Evolutionary conservation across 1,140 invertebrate species (phyloP).

Genomic region (Bombus superbus): DNA sequence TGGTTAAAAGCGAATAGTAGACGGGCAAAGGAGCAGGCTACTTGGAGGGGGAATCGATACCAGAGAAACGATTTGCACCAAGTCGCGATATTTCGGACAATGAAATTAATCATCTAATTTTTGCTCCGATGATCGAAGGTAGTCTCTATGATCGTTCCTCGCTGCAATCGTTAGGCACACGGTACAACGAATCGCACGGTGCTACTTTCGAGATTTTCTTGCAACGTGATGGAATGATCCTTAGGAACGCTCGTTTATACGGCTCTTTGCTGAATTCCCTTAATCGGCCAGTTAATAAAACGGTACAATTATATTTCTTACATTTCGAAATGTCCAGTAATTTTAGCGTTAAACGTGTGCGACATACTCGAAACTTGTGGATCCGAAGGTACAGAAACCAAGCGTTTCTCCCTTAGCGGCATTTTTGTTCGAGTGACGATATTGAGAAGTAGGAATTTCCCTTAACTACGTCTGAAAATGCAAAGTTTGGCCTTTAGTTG

Average conservation of each 20-base stretch:
- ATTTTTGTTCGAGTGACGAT: neutral
- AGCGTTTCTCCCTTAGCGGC: neutral
- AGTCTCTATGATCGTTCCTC: neutral
- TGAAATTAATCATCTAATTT: neutral
- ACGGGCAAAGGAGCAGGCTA: neutral
- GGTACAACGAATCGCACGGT: neutral
- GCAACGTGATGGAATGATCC: neutral
- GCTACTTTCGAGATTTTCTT: constrained; percentile 5
- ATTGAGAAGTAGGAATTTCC: neutral
- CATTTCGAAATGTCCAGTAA: too few relatives aligned
- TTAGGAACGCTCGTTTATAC: neutral
- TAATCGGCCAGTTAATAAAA: neutral
- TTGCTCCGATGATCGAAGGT: neutral
- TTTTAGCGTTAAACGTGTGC: neutral
- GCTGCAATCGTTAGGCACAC: neutral
- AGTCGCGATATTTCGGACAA: neutral
- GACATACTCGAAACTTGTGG: neutral
- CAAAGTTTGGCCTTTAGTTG: too few relatives aligned
- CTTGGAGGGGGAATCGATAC: neutral
- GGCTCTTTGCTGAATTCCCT: neutral
- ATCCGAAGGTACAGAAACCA: neutral
- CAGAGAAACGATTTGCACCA: neutral
- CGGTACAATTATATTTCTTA: too few relatives aligned
- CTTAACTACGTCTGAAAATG: constrained; percentile 30
- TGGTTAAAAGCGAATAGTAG: neutral